Conservation (phyloP, 2,113 vertebrate species). For the Pseudopipra pipra region DNA sequence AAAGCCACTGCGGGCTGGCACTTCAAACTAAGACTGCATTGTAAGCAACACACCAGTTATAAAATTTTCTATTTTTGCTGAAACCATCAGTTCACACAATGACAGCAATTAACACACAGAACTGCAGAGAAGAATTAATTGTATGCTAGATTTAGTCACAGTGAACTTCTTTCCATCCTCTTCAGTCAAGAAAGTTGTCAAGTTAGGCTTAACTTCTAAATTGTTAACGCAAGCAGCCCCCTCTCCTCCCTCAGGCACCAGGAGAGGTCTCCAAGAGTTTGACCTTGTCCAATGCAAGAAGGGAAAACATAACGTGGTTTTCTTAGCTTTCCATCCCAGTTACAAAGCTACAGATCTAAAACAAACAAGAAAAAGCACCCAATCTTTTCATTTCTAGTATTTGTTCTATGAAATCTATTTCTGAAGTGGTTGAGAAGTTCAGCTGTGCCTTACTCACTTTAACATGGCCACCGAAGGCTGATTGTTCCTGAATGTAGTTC, state of each 20-base stretch:
- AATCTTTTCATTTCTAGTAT: background rate
- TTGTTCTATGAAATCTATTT: background rate
- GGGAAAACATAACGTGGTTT: background rate
- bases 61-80: conserved; percentile 54
- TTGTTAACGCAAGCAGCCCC: background rate
- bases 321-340: background rate
- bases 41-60: conserved; percentile 40
- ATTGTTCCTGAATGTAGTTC: background rate
- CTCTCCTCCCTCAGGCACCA: background rate
- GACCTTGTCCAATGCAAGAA: background rate
- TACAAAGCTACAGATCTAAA: background rate
- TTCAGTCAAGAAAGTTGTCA: conserved; percentile 13
- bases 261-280: background rate
- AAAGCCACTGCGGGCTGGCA: conserved; percentile 38
- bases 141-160: conserved; percentile 41
- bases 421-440: background rate
- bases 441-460: background rate
- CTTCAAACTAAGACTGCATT: background rate
- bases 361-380: background rate
- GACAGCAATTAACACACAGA: conserved; percentile 62
- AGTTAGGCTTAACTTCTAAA: background rate
- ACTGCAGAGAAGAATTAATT: conserved; percentile 45
- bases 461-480: background rate
- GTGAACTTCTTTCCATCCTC: background rate
- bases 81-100: conserved; percentile 57